A percentile compares a stretch with the other conserved stretches of the same genome.
phyloP scores from a whole-genome alignment of 2,113 vertebrate genomes.

The Thinocorus orbignyianus region DNA sequence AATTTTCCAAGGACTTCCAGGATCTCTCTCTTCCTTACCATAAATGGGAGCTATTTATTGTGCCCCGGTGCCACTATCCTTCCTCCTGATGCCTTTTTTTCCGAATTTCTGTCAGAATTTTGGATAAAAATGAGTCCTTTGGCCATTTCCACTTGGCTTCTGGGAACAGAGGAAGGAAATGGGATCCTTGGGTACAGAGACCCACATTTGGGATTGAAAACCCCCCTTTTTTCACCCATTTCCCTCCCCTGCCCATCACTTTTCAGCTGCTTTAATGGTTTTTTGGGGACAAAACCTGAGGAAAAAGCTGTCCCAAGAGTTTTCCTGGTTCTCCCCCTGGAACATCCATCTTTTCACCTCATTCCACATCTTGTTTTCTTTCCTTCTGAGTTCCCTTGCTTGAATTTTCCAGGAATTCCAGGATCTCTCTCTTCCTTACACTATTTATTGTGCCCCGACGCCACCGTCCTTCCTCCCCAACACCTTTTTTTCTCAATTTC shows the following conservation, averaged over 20 bases:
- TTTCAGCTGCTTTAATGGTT: too few relatives aligned
- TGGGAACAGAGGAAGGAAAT: too few relatives aligned
- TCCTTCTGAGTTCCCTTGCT: background rate
- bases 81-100: fast-evolving
- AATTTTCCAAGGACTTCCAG: background rate
- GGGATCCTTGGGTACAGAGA: too few relatives aligned
- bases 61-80: fast-evolving
- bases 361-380: background rate
- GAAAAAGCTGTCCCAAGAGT: too few relatives aligned
- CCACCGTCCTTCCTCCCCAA: fast-evolving
- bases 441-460: fast-evolving
- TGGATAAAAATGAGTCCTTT: fast-evolving
- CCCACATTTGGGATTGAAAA: fast-evolving
- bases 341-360: background rate
- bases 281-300: too few relatives aligned
- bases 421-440: background rate
- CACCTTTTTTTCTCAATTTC: fast-evolving
- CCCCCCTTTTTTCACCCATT: too few relatives aligned
- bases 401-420: background rate
- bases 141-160: too few relatives aligned
- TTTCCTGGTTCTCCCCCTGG: background rate
- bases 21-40: background rate
- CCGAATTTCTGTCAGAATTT: fast-evolving
- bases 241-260: too few relatives aligned
- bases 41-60: fast-evolving